Evolutionary conservation across 2,888 invertebrate genomes (phyloP), one percentile per base, ranked within the genome.

Genomic region (Erebia epiphron): DNA sequence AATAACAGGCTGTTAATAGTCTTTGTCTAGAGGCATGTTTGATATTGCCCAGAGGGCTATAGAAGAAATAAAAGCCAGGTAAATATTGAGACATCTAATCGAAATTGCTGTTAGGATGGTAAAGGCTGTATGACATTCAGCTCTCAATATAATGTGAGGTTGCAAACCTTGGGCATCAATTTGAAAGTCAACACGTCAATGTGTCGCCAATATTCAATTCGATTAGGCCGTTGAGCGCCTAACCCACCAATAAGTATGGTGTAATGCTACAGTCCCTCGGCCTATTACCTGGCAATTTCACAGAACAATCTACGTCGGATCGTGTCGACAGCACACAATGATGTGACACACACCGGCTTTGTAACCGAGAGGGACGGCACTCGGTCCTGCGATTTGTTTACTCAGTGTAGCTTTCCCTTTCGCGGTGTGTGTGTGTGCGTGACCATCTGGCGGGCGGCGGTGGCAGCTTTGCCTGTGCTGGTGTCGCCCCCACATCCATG

Each of bases 231-330:
- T 86, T 86, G 86, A 88, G 85, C 88, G 84, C 82, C 86, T 89
- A 88, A 84, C 86, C 87, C 85, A 86, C 86, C 88, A 90, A 90
- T 91, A 90, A 91, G 89, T 92, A 90, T 89, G 89, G 89, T 92
- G 91, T 92, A 92, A 91, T 91, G 85, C 87, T 88, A 90, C 88
- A 92, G 91, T 88, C 88, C 87, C 87, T 86, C 87, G 86, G 91
- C 91, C 92, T 93, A 93, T 92, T 93, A 93, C 93, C 93, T 93
- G 92, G 90, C 92, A 92, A 93, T 92, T 92, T 92, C 91, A 92
- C 92, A 90, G 92, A 91, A 91, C 91, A 92, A 91, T 91, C 90
- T 90, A 91, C 91, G 86, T 88, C 84, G 87, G 86, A 84, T 86
- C 86, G 87, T 84, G 87, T 83, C 87, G 84, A 88, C 88, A 83